phyloP scores from a whole-genome alignment of 2,113 vertebrate genomes.

The Coptodon rendalli region DNA sequence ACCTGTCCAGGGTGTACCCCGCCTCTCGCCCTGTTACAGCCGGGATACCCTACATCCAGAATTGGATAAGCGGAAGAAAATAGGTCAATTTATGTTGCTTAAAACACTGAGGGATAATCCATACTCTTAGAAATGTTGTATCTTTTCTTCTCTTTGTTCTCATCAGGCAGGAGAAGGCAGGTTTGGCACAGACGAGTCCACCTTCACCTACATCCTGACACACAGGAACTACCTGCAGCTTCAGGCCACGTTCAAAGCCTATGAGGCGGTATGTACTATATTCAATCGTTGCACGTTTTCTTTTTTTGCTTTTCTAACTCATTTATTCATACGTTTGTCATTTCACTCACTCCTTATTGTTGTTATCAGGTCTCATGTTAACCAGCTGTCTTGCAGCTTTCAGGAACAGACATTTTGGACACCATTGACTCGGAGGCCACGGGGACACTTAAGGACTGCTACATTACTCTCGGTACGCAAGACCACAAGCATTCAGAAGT shows the following conservation, averaged over 20 bases:
- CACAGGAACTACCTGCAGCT: conserved; percentile 79
- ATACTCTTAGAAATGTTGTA: not conserved
- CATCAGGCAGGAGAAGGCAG: conserved; percentile 72
- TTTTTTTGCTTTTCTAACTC: not conserved
- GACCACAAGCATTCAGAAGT: not conserved
- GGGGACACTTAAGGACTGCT: conserved; percentile 76
- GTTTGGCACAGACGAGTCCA: conserved; percentile 76
- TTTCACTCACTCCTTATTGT: not conserved
- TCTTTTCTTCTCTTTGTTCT: not conserved
- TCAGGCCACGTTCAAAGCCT: conserved; percentile 75
- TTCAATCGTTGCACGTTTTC: not conserved
- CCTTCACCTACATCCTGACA: conserved; percentile 72
- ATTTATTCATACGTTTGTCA: not conserved
- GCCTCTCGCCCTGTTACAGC: not conserved
- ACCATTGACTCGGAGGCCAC: conserved; percentile 70
- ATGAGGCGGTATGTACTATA: conserved; percentile 62
- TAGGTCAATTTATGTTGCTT: not conserved
- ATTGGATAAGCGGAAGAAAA: not conserved
- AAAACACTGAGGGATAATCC: not conserved
- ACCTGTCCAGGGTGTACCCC: not conserved
- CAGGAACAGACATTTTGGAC: conserved; percentile 73
- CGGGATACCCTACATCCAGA: rapidly evolving
- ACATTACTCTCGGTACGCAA: conserved; percentile 68
- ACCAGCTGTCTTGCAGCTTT: conserved; percentile 48
- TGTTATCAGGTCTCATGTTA: not conserved